These are phyloP conservation scores for Caenorhabditis inopinata DNA, from an alignment of 1,140 invertebrate species.

Conservation along the genomic window DNA sequence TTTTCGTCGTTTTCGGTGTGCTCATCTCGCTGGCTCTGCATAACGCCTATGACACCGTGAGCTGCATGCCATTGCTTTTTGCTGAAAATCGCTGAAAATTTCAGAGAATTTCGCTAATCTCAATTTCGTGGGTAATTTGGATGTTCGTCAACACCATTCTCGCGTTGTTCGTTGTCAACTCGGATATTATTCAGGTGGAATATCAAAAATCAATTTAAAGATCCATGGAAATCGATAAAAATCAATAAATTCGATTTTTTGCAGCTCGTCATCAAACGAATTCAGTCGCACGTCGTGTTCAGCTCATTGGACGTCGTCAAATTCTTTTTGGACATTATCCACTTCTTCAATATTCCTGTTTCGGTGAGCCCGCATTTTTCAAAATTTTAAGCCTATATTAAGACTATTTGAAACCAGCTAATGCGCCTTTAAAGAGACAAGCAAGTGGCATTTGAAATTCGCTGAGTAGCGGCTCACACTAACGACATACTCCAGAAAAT, in stretches of 20 bases:
- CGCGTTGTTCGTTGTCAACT: slow-evolving; percentile 3
- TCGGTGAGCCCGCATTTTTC: not conserved
- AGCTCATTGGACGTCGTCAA: not conserved
- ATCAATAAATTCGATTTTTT: not conserved
- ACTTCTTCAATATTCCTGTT: slow-evolving; percentile 10
- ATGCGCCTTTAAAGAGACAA: no score
- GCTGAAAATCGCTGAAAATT: not conserved
- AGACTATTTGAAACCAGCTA: no score
- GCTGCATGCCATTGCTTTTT: no score
- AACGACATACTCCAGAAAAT: no score
- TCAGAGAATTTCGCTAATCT: not conserved
- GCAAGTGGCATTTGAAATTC: no score
- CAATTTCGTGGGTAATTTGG: slow-evolving; percentile 18
- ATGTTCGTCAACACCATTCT: slow-evolving; percentile 18
- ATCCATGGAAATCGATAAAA: no score
- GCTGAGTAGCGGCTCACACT: no score
- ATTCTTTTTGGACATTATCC: slow-evolving; percentile 7
- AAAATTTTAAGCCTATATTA: not conserved
- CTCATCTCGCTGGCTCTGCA: slow-evolving; percentile 15
- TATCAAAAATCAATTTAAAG: no score
- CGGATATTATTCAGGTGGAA: slow-evolving; percentile 21
- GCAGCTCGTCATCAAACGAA: not conserved
- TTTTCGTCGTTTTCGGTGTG: not conserved
- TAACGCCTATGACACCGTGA: slow-evolving; percentile 14
- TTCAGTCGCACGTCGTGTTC: not conserved